Percentiles rank a stretch among this genome's conserved stretches.
phyloP scores from a whole-genome alignment of 2,888 invertebrate genomes.

The Drosophila lacicola region DNA sequence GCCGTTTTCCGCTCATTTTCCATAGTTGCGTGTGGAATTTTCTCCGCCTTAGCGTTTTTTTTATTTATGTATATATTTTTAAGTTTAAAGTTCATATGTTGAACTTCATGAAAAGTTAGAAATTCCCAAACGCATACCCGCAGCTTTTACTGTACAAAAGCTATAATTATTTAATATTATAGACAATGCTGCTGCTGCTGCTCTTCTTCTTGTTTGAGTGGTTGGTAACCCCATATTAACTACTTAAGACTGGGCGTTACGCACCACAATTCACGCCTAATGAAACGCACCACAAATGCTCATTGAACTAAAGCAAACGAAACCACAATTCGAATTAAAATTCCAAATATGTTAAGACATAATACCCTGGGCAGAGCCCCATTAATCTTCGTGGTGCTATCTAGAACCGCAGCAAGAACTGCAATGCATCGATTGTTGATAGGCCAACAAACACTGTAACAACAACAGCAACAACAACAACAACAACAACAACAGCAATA shows the following conservation, averaged over 20 bases:
- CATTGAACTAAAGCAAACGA: slow-evolving; percentile 46
- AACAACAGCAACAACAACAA: slow-evolving; percentile 9
- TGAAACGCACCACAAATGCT: slow-evolving; percentile 58
- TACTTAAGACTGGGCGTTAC: slow-evolving; percentile 64
- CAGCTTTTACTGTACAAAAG: slow-evolving; percentile 3
- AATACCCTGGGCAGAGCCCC: slow-evolving; percentile 25
- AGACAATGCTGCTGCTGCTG: neutral
- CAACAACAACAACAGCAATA: slow-evolving; percentile 13
- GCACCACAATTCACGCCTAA: slow-evolving; percentile 67
- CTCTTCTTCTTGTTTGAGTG: neutral
- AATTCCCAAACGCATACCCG: neutral
- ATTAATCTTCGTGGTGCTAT: slow-evolving; percentile 48
- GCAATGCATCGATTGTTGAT: slow-evolving; percentile 47
- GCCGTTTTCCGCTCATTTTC: no score
- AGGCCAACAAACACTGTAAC: slow-evolving; percentile 27
- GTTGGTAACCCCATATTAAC: slow-evolving; percentile 57
- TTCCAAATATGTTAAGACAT: slow-evolving; percentile 62
- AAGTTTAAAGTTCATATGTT: neutral
- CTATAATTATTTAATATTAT: slow-evolving; percentile 57
- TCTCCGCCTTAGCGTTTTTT: neutral
- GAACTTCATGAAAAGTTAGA: neutral
- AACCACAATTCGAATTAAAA: slow-evolving; percentile 77
- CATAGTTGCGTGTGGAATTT: neutral
- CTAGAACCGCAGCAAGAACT: slow-evolving; percentile 56
- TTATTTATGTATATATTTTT: no score